Conservation (phyloP, 2,113 vertebrate species). For the Indicator maculatus region DNA sequence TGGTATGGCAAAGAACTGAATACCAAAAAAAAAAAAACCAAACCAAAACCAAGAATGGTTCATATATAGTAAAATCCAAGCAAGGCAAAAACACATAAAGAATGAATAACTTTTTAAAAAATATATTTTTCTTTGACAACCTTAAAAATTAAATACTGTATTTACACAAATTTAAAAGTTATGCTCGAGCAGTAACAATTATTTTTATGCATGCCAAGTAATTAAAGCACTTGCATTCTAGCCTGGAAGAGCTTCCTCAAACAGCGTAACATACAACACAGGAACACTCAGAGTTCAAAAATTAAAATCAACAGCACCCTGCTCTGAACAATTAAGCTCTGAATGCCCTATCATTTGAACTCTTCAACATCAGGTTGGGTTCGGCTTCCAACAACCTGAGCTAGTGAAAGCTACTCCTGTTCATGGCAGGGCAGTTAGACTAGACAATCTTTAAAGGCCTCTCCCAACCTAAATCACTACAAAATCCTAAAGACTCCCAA, state of each 20-base stretch:
- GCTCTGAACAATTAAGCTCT: not conserved
- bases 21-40: not conserved
- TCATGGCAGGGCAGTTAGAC: rapidly evolving
- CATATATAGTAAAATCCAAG: rapidly evolving
- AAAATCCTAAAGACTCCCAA: not conserved
- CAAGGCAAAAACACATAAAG: not conserved
- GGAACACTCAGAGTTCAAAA: not conserved
- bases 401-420: not conserved
- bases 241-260: not conserved
- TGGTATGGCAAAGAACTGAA: constrained; percentile 78
- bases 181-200: not conserved
- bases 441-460: not conserved
- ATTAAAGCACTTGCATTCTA: not conserved
- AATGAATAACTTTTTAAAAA: not conserved
- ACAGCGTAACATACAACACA: not conserved
- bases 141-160: not conserved
- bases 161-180: not conserved
- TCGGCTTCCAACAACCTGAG: not conserved
- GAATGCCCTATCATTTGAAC: not conserved
- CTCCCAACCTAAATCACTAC: not conserved
- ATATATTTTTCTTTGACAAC: not conserved
- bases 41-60: not conserved
- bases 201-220: not conserved
- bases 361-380: not conserved
- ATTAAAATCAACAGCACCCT: not conserved